Evolutionary conservation across 2,888 invertebrate species (phyloP), one percentile per base, ranked within the genome.

Genomic region (Baccha elongata): DNA sequence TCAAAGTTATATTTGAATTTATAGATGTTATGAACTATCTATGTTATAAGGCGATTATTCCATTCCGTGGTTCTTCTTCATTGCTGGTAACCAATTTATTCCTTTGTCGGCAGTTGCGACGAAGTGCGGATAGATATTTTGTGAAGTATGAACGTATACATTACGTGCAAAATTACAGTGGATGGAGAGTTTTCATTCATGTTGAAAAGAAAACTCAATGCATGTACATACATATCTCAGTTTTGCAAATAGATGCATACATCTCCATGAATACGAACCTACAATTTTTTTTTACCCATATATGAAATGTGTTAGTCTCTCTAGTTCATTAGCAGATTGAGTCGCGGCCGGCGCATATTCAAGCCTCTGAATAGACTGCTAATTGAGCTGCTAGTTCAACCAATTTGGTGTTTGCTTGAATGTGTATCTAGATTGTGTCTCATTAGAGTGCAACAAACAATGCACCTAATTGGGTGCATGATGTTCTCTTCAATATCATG

Each of bases 331-430:
- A 55, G 65, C 50, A 52, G 71, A 23, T 76, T 53, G 71, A 37
- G 62, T 52, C 17, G 19, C 40, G 40, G 15, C 23, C 17, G 32
- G 3, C 26, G 19, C 78, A 67, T 60, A 71, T 76, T 48, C 62
- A 44, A 42, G 62, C 72, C 35, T 73, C 50, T 83, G 83, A 83
- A 83, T 78, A 83, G 83, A 64, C 72, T 78, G 78, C 83, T 83
- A 83, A 83, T 83, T 83, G 78, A 83, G 78, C 83, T 73, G 72
- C 83, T 83, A 76, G 83, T 78, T 83, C 68, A 68, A 69, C 64
- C 83, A 83, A 78, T 83, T 83, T 78, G 62, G 50, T 73, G 83
- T 83, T 83, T 76, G 76, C 76, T 52, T 67, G 48, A 67, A 72
- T 60, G 62, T 81, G 32, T 78, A 29, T 26, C 37, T 58, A 73